Conservation (phyloP, 2,113 vertebrate genomes). For the Pipra filicauda region DNA sequence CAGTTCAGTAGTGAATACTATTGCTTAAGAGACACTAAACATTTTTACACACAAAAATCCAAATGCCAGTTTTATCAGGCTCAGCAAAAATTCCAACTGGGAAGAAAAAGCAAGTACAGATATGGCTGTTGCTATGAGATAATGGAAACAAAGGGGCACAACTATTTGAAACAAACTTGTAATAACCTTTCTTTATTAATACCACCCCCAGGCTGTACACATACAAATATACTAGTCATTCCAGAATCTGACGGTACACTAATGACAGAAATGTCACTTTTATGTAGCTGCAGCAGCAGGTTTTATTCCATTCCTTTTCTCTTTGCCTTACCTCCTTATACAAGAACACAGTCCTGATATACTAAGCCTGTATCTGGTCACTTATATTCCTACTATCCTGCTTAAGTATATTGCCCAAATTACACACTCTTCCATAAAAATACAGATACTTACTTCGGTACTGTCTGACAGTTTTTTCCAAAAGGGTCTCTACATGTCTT, state of each 20-base stretch:
- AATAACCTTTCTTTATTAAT: not conserved
- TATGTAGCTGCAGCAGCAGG: not conserved
- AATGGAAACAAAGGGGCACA: not conserved
- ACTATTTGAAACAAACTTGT: not conserved
- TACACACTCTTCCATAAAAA: not conserved
- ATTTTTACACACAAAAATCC: not conserved
- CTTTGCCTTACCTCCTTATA: not conserved
- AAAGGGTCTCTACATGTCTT: slow-evolving; percentile 88
- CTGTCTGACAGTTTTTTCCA: slow-evolving; percentile 78
- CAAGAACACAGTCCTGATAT: not conserved
- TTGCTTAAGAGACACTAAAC: not conserved
- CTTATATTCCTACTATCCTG: not conserved
- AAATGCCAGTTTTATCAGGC: not conserved
- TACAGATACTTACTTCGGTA: slow-evolving; percentile 83
- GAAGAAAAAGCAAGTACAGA: not conserved
- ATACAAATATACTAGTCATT: not conserved
- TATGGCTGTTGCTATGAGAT: not conserved
- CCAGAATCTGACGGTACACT: not conserved
- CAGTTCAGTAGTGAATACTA: not conserved
- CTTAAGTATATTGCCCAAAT: not conserved
- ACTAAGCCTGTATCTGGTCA: not conserved
- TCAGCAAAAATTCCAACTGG: not conserved
- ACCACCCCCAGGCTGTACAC: not conserved
- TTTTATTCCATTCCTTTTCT: not conserved
- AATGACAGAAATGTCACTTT: not conserved